Evolutionary conservation across 2,797 vertebrate species (phyloP).

Genomic region (Hydrophis major): DNA sequence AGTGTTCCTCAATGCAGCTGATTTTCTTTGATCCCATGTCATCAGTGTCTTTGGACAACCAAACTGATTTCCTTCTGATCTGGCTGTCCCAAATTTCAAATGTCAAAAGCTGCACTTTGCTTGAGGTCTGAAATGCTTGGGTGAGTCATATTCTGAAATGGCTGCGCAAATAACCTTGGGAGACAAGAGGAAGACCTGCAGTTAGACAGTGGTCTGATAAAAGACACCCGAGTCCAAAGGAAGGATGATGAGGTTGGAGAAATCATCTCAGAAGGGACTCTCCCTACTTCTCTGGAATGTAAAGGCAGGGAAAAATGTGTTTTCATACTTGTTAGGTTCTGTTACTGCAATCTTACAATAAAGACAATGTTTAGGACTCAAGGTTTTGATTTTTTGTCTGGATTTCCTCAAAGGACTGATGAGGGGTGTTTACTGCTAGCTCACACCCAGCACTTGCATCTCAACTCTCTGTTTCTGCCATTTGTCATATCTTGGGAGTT

Average conservation of each 20-base stretch:
- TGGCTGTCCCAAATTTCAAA: neutral
- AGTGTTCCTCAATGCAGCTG: neutral
- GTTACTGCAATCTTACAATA: neutral
- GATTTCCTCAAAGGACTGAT: neutral
- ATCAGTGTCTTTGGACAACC: neutral
- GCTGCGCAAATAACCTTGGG: neutral
- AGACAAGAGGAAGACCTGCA: neutral
- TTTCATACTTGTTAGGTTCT: neutral
- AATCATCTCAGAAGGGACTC: neutral
- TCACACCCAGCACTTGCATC: neutral
- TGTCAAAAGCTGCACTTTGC: neutral
- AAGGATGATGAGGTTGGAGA: neutral
- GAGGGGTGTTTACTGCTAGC: neutral
- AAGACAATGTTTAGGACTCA: neutral
- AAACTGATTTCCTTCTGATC: neutral
- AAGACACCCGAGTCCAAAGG: neutral
- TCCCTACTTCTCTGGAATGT: neutral
- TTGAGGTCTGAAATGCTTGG: neutral
- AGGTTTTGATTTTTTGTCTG: neutral
- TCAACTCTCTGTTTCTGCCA: neutral
- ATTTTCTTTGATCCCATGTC: neutral
- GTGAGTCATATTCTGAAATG: neutral
- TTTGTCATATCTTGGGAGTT: neutral
- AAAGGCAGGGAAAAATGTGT: neutral
- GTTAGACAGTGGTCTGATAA: neutral